A percentile compares a stretch with the other conserved stretches of the same genome.
Conservation (phyloP, 2,113 vertebrate species). For the Phaethon lepturus region DNA sequence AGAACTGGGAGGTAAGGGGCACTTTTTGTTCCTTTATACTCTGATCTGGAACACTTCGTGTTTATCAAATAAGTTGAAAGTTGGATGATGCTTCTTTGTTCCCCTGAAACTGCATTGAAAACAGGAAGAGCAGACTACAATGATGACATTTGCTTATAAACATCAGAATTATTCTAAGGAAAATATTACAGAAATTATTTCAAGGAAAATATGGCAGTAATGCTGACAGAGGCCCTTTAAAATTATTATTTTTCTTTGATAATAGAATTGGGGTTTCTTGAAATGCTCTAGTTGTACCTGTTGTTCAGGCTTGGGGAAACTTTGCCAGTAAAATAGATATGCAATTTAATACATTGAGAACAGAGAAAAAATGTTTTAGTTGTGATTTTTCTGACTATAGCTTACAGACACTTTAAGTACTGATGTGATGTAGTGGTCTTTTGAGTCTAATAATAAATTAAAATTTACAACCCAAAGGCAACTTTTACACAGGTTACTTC, state of each 20-base stretch:
- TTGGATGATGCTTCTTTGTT: neutral
- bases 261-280: neutral
- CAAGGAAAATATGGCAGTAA: neutral
- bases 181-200: neutral
- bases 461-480: neutral
- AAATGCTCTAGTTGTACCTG: neutral
- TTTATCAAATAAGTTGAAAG: neutral
- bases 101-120: neutral
- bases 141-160: neutral
- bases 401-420: neutral
- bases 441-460: neutral
- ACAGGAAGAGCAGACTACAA: neutral
- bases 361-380: neutral
- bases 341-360: neutral
- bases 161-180: neutral
- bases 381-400: neutral
- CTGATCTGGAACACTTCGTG: neutral
- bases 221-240: neutral
- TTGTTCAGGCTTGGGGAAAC: neutral
- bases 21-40: neutral
- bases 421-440: neutral
- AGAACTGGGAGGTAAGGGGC: neutral
- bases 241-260: neutral
- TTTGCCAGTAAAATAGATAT: neutral
- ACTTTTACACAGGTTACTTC: neutral